Conservation (phyloP, 2,888 invertebrate genomes). For the Cantharis flavilabris region DNA sequence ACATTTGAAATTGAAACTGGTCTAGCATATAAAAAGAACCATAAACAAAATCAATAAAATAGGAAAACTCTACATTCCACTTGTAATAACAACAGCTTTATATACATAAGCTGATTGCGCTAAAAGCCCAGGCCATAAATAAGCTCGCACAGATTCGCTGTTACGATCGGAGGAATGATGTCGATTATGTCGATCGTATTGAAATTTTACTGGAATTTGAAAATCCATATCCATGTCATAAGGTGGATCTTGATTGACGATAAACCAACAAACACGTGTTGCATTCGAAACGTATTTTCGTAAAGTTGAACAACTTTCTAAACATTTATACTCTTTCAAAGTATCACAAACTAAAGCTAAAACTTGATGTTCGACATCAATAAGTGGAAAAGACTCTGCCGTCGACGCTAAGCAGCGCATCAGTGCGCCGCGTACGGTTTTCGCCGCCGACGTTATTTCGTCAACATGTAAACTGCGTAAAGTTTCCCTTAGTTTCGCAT, state of each 20-base stretch:
- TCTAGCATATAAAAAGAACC: neutral
- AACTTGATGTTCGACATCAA: conserved; percentile 70
- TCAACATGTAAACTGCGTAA: conserved; percentile 58
- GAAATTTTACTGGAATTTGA: conserved; percentile 63
- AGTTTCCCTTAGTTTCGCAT: conserved; percentile 74
- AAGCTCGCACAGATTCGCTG: conserved; percentile 76
- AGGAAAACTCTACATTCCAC: conserved; percentile 7
- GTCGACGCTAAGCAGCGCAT: conserved; percentile 63
- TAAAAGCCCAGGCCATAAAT: conserved; percentile 86
- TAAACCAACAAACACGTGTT: conserved; percentile 85
- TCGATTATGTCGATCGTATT: conserved; percentile 77
- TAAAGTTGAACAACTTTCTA: conserved; percentile 77
- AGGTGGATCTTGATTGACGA: conserved; percentile 75
- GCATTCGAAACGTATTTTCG: conserved; percentile 80
- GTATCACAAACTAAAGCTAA: conserved; percentile 73
- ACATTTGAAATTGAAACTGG: neutral
- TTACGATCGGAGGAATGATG: conserved; percentile 77
- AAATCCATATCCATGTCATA: conserved; percentile 71
- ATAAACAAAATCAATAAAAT: neutral
- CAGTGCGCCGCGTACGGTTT: conserved; percentile 34
- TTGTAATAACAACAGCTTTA: conserved; percentile 83
- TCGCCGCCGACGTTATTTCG: conserved; percentile 55
- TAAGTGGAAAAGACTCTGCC: conserved; percentile 71
- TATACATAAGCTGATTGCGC: conserved; percentile 78
- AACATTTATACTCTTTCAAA: conserved; percentile 89